Percentiles rank a stretch among this genome's conserved stretches.
Conservation (phyloP, 2,888 invertebrate genomes). For the Sarcophaga rosellei region DNA sequence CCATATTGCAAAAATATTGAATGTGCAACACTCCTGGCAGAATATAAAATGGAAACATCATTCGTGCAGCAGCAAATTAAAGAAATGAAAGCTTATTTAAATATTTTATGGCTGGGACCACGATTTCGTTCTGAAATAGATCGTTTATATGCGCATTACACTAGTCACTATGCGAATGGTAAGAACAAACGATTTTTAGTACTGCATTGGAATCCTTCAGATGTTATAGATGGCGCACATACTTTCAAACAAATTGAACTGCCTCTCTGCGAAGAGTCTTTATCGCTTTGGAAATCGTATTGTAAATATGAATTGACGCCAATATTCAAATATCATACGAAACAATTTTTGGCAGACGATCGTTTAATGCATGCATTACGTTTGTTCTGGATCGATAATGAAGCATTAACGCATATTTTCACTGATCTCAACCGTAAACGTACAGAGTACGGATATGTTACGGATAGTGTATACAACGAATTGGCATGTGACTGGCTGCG, state of each 20-base stretch:
- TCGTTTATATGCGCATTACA: conserved; percentile 76
- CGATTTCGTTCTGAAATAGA: conserved; percentile 82
- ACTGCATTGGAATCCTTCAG: conserved; percentile 87
- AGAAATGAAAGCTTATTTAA: conserved; percentile 83
- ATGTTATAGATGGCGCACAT: conserved; percentile 82
- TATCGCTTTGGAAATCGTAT: conserved; percentile 74
- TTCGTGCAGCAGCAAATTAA: conserved; percentile 84
- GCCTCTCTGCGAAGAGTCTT: conserved; percentile 84
- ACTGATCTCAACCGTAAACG: conserved; percentile 21
- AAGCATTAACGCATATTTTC: conserved; percentile 58
- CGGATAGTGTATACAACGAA: conserved; percentile 71
- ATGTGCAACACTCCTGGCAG: conserved; percentile 83
- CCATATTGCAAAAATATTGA: conserved; percentile 65
- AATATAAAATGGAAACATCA: conserved; percentile 82
- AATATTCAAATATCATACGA: conserved; percentile 86
- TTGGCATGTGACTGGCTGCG: conserved; percentile 87
- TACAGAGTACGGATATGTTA: conserved; percentile 2
- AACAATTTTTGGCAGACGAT: conserved; percentile 81
- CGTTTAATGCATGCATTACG: conserved; percentile 71
- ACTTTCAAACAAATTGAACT: conserved; percentile 84
- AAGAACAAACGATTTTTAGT: conserved; percentile 82
- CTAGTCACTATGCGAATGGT: conserved; percentile 20
- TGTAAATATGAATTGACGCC: conserved; percentile 88
- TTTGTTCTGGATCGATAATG: conserved; percentile 71
- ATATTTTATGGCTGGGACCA: conserved; percentile 87